Evolutionary conservation across 1,140 invertebrate species (phyloP), one percentile per base, ranked within the genome.

Genomic region (Elymnias hypermnestra): DNA sequence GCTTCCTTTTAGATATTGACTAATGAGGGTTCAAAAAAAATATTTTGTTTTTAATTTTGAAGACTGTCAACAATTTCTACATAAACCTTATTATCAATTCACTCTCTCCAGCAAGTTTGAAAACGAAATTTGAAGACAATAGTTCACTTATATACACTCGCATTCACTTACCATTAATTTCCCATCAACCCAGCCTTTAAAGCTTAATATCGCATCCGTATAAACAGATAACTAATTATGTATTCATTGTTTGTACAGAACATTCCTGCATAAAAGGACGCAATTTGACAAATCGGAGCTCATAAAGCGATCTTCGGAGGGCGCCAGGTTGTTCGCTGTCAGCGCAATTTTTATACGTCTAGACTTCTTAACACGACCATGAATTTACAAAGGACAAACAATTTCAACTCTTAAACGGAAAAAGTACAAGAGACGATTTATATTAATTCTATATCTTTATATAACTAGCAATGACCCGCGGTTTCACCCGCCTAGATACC

Each of bases 261-360:
- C 26, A 37, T 35, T 35, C 31, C 31, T 29, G 43, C 35, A 46
- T 41, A 53, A 46, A 53, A 53, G 23, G 43, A 53, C 22, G 25
- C 41, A 31, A 46, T 54, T 66, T 68, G 67, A 71, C 60, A 69
- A 69, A 73, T 69, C 31, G 46, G 44, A 35, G 52, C 48, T 45
- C 63, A 70, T 71, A 64, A 70, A 49, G 12, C 42, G 17, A 37
- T 36, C 56, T 23, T 37, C 41, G 31, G 42, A 54, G 58, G 56
- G 64, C 62, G 64, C 70, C 64, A 63, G 60, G 43, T 60, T 66
- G 62, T 61, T 26, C 22, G 28, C 48, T 63, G 55, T 63, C 64
- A 61, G 25, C 57, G 56, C 59, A 56, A 72, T 66, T 68, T 72
- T 72, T 72, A 68, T 63, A 65, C 29, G 60, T 61, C 58, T 44